phyloP scores from a whole-genome alignment of 1,140 invertebrate species.

The Euwallacea fornicatus region DNA sequence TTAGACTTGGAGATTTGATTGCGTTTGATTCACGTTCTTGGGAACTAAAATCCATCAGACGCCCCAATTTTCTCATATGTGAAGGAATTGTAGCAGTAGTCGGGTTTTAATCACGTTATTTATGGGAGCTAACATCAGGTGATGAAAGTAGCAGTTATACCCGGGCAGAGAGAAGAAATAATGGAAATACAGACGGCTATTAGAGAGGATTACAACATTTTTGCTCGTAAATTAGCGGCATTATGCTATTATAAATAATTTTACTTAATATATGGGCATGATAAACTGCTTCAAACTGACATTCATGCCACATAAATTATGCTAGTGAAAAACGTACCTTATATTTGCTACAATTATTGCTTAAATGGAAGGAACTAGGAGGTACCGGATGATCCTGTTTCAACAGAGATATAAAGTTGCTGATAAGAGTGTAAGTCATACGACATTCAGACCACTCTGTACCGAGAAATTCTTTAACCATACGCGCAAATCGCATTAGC shows the following conservation, averaged over 20 bases:
- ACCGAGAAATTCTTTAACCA: conserved; percentile 2
- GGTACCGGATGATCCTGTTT: neutral
- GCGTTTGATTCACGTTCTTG: neutral
- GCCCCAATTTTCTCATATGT: no score
- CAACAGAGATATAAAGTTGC: neutral
- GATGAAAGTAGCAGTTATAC: neutral
- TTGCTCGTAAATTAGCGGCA: conserved; percentile 9
- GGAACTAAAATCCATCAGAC: no score
- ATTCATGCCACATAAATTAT: conserved; percentile 29
- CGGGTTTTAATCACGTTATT: no score
- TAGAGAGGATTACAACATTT: conserved; percentile 20
- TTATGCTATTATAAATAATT: conserved; percentile 18
- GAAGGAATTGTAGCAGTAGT: no score
- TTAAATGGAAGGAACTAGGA: conserved; percentile 9
- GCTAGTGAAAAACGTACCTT: conserved; percentile 15
- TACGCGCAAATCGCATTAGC: conserved; percentile 1
- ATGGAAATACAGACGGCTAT: conserved; percentile 2
- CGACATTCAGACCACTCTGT: neutral
- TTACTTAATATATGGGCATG: conserved; percentile 14
- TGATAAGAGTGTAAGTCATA: no score
- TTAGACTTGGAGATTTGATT: neutral
- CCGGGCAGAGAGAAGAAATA: neutral
- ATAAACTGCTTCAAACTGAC: conserved; percentile 12
- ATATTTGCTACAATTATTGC: conserved; percentile 19
- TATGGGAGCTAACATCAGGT: no score